phyloP scores from a whole-genome alignment of 2,888 invertebrate species.

The Drosophila parthenogenetica region DNA sequence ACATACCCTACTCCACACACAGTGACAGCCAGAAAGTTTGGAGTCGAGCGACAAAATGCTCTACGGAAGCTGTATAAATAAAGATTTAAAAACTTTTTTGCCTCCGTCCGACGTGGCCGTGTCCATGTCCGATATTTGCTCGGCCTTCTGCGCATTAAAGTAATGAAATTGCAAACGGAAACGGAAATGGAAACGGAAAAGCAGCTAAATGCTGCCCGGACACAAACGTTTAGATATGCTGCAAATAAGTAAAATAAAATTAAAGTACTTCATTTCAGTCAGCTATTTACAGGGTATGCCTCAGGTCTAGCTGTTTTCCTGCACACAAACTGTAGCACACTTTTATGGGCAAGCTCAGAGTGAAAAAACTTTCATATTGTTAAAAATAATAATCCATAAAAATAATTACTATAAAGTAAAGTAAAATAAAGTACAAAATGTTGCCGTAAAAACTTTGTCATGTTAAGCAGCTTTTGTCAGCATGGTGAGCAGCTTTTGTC shows the following conservation, averaged over 20 bases:
- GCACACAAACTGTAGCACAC: constrained; percentile 30
- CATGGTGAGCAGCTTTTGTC: constrained; percentile 12
- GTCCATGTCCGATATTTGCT: constrained; percentile 26
- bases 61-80: constrained; percentile 76
- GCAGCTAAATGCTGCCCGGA: constrained; percentile 51
- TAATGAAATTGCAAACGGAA: constrained; percentile 72
- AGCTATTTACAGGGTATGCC: constrained; percentile 11
- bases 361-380: constrained; percentile 8
- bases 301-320: not conserved
- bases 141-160: constrained; percentile 51
- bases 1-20: constrained; percentile 12
- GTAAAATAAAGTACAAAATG: constrained; percentile 12
- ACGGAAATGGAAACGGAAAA: constrained; percentile 50
- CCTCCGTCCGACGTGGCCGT: constrained; percentile 13
- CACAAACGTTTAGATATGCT: constrained; percentile 1
- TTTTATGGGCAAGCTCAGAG: constrained; percentile 28
- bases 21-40: constrained; percentile 54
- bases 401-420: constrained; percentile 12
- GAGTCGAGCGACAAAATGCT: constrained; percentile 55
- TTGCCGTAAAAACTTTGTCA: not conserved
- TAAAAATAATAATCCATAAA: constrained; percentile 9
- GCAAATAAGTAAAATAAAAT: not conserved
- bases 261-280: not conserved
- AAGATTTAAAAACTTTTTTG: constrained; percentile 74
- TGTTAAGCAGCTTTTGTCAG: constrained; percentile 25